Evolutionary conservation across 2,797 vertebrate genomes (phyloP).

Genomic region (Micromesistius poutassou): DNA sequence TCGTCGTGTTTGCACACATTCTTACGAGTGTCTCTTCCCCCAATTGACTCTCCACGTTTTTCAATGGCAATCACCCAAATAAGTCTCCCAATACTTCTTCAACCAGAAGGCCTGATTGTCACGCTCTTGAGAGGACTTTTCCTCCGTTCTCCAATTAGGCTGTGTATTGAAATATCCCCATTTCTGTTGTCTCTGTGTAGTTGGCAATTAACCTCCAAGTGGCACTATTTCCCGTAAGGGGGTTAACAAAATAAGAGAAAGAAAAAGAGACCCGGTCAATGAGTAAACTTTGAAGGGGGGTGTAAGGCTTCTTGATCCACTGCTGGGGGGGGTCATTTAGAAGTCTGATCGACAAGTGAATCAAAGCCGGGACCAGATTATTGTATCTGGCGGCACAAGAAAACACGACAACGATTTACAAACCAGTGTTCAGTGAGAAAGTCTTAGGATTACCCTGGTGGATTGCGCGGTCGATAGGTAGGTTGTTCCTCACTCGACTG

Average conservation of each 20-base stretch:
- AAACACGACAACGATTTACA: background rate
- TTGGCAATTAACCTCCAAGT: slow-evolving; percentile 57
- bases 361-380: slow-evolving; percentile 41
- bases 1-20: slow-evolving; percentile 42
- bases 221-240: slow-evolving; percentile 45
- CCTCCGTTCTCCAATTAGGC: slow-evolving; percentile 25
- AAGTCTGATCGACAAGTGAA: slow-evolving; percentile 48
- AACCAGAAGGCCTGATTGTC: slow-evolving; percentile 56
- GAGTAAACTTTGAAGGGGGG: slow-evolving; percentile 45
- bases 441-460: too few relatives aligned
- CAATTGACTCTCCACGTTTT: slow-evolving; percentile 31
- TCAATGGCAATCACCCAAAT: slow-evolving; percentile 51
- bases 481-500: too few relatives aligned
- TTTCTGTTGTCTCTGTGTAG: slow-evolving; percentile 24
- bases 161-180: slow-evolving; percentile 28
- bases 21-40: slow-evolving; percentile 32
- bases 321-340: slow-evolving; percentile 37
- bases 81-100: slow-evolving; percentile 30
- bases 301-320: slow-evolving; percentile 66
- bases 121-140: slow-evolving; percentile 39
- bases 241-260: slow-evolving; percentile 33
- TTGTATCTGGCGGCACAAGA: background rate
- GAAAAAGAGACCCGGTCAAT: slow-evolving; percentile 28
- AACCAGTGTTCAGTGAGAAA: background rate
- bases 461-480: too few relatives aligned